phyloP scores from a whole-genome alignment of 2,113 vertebrate species.

The Gavialis gangeticus region DNA sequence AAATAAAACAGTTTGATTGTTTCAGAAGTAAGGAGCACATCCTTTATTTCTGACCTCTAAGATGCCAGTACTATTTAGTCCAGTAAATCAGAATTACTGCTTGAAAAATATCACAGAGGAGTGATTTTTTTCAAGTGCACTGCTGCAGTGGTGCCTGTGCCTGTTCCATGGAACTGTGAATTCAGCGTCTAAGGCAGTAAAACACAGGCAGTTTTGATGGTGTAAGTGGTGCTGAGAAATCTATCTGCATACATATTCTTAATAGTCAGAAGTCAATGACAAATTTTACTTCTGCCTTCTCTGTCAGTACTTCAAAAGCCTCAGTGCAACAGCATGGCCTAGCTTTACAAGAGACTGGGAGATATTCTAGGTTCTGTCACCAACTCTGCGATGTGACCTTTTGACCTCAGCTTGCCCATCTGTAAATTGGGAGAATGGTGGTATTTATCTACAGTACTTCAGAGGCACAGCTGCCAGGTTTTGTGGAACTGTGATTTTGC shows the following conservation, averaged over 20 bases:
- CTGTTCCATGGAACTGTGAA: too few relatives aligned
- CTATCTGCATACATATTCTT: background rate
- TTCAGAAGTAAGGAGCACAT: background rate
- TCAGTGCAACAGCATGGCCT: background rate
- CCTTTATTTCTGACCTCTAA: background rate
- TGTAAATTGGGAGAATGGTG: too few relatives aligned
- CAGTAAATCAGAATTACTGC: too few relatives aligned
- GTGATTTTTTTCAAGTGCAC: too few relatives aligned
- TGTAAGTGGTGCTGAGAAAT: background rate
- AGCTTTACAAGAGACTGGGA: background rate
- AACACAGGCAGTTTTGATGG: background rate
- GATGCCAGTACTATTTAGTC: background rate
- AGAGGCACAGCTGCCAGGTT: background rate
- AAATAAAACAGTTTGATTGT: background rate
- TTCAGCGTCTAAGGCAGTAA: background rate
- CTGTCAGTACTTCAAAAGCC: background rate
- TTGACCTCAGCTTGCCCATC: background rate
- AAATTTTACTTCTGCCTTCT: background rate
- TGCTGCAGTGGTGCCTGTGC: too few relatives aligned
- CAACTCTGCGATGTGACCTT: background rate
- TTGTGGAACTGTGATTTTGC: background rate
- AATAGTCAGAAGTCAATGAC: background rate
- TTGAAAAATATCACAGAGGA: too few relatives aligned
- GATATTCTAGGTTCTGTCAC: background rate
- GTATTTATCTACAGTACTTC: too few relatives aligned